A percentile compares a stretch with the other conserved stretches of the same genome.
phyloP scores from a whole-genome alignment of 2,797 vertebrate genomes.

The Dromococcyx pavoninus region DNA sequence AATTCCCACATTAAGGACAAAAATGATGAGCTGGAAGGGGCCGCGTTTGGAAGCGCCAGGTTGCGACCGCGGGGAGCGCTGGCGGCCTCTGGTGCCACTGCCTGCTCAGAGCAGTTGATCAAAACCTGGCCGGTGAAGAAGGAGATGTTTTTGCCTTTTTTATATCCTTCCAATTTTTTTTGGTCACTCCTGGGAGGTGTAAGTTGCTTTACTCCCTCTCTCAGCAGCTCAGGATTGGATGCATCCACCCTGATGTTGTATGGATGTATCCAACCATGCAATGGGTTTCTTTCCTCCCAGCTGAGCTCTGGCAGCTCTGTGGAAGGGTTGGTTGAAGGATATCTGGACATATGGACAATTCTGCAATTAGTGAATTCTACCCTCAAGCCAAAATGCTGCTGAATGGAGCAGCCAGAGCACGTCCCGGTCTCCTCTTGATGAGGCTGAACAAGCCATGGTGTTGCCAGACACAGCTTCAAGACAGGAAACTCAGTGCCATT shows the following conservation, averaged over 20 bases:
- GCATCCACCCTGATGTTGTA: not conserved
- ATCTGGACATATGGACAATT: not conserved
- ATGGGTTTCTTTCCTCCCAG: not conserved
- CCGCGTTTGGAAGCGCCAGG: rapidly evolving
- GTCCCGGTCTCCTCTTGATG: not conserved
- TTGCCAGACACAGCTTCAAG: not conserved
- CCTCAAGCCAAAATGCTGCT: not conserved
- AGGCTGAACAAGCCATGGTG: not conserved
- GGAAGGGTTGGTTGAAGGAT: not conserved
- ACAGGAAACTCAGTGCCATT: not conserved
- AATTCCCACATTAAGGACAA: not conserved
- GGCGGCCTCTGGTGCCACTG: not conserved
- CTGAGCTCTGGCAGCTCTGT: not conserved
- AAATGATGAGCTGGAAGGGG: not conserved
- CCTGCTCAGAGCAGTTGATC: not conserved
- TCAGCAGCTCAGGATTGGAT: not conserved
- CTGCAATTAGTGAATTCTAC: not conserved
- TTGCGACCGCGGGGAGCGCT: not conserved
- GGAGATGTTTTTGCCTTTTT: not conserved
- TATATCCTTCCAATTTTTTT: not conserved
- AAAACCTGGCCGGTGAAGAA: not conserved
- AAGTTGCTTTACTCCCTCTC: not conserved
- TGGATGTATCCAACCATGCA: not conserved
- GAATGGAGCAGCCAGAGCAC: not conserved
- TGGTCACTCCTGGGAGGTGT: not conserved